Evolutionary conservation across 1,140 invertebrate species (phyloP), one percentile per base, ranked within the genome.

Genomic region (Helicoverpa zea): DNA sequence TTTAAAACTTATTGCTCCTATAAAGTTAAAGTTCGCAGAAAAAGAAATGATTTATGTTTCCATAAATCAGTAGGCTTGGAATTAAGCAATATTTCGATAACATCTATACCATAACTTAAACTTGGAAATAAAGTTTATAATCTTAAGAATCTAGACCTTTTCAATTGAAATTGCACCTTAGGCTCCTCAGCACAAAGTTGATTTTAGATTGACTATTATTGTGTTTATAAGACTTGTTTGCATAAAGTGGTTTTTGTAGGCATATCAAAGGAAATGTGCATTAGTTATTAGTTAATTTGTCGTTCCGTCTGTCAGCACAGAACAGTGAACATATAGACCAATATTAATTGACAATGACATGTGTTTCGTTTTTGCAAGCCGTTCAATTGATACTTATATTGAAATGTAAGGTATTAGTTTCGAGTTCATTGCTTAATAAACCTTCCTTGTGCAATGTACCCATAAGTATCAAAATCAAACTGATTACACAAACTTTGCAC

Each of bases 21-120:
- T 74, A 74, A 74, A 74, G 16, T 13, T 29, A 51, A 61, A 75
- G 73, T 75, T 75, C 73, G 29, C 43, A 29, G 29, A 49, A 59
- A 51, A 75, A 61, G n/a, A 61, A 61, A 75, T 75, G 23, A 61
- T 61, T 75, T 29, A 61, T 29, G 51, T 30, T 18, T 35, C 9
- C 54, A 75, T 75, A 75, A 61, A 75, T 75, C n/a, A 49, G 56
- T 35, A 75, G 49, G 73, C 56, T 63, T 75, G n/a, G 73, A 23
- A 75, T 61, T 75, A 75, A 75, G 56, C 61, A 74, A 74, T 74
- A 12, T 23, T 61, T 23, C 58, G 73, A 75, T 61, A 49, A 63
- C 47, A 61, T 61, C 73, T 73, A 73, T 30, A 43, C 14, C n/a
- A 14, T 72, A 29, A 70, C n/a, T 68, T 18, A 43, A n/a, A 70